These are phyloP conservation scores for Halcyon badia DNA, from an alignment of 2,797 vertebrate genomes.

Conservation along the genomic window DNA sequence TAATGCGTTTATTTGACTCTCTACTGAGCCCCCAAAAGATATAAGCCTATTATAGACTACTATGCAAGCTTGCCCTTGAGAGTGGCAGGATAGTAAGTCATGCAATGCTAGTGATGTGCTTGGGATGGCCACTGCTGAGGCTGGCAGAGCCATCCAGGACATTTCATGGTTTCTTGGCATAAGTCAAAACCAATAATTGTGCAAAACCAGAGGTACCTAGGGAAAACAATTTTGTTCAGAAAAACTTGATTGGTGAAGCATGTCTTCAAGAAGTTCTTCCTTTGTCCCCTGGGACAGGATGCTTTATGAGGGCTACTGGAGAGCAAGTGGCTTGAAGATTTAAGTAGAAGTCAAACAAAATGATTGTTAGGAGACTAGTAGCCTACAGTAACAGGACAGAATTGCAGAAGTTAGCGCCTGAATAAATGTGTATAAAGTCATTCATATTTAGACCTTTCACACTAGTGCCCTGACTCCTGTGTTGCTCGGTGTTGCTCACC, in stretches of 20 bases:
- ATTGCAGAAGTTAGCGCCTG: neutral
- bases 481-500: neutral
- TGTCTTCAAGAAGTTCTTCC: neutral
- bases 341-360: neutral
- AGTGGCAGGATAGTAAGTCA: neutral
- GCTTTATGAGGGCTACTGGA: neutral
- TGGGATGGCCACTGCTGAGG: neutral
- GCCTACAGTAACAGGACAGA: neutral
- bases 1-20: neutral
- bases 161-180: neutral
- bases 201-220: neutral
- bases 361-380: neutral
- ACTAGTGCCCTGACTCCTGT: neutral
- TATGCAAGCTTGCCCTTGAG: neutral
- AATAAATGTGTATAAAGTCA: neutral
- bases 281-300: neutral
- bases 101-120: neutral
- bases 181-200: neutral
- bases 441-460: neutral
- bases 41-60: neutral
- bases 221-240: neutral
- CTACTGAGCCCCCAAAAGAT: neutral
- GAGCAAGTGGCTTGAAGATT: neutral
- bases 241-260: neutral
- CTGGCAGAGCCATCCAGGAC: neutral